A percentile compares a stretch with the other conserved stretches of the same genome.
Conservation (phyloP, 2,888 invertebrate genomes). For the Hipparchia semele region DNA sequence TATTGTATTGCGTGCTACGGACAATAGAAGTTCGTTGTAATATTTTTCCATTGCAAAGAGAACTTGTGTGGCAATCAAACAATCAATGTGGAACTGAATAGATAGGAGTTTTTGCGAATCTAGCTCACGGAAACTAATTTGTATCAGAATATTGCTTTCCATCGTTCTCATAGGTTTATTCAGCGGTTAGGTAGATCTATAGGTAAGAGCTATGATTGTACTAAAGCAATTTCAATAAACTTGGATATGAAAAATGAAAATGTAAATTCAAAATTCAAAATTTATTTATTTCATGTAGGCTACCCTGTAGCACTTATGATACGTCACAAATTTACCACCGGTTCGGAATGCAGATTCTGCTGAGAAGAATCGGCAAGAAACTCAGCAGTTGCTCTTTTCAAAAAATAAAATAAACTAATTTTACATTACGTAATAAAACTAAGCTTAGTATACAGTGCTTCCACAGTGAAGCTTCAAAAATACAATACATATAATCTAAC, state of each 20-base stretch:
- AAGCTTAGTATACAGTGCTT: no score
- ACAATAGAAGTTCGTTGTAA: constrained; percentile 8
- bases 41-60: constrained; percentile 30
- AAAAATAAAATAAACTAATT: no score
- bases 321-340: no score
- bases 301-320: no score
- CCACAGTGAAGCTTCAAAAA: no score
- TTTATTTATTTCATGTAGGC: no score
- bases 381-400: no score
- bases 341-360: no score
- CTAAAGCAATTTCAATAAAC: not conserved
- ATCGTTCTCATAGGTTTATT: not conserved
- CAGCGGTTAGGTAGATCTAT: not conserved
- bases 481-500: no score
- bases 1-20: constrained; percentile 35
- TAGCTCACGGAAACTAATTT: constrained; percentile 3
- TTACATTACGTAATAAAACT: no score
- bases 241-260: not conserved
- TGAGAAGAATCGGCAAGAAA: no score
- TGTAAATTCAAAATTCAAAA: no score
- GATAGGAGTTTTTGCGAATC: not conserved
- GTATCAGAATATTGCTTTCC: constrained; percentile 1
- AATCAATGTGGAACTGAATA: constrained; percentile 6
- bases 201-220: not conserved
- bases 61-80: constrained; percentile 17